phyloP scores from a whole-genome alignment of 2,797 vertebrate species.

The Percopsis omiscomaycus region DNA sequence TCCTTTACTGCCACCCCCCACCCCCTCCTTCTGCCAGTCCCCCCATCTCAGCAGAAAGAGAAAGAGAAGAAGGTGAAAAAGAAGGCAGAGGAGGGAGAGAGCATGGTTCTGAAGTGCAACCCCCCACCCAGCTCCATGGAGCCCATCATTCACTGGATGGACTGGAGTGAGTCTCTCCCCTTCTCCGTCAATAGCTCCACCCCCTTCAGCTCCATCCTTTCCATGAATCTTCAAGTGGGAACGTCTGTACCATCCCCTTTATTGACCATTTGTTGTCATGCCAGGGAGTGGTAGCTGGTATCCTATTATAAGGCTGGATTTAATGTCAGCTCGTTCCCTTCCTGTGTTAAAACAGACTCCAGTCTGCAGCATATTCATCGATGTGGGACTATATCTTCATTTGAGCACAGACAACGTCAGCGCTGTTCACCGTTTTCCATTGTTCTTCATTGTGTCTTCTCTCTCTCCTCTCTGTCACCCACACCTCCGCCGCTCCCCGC shows the following conservation, averaged over 20 bases:
- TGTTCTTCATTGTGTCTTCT: neutral
- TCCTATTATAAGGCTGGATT: constrained; percentile 2
- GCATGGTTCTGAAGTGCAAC: constrained; percentile 73
- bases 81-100: constrained; percentile 69
- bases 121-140: constrained; percentile 75
- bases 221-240: constrained; percentile 13
- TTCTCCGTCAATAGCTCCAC: constrained; percentile 20
- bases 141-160: constrained; percentile 84
- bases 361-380: constrained; percentile 1
- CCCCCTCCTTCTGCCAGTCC: constrained; percentile 47
- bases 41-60: constrained; percentile 75
- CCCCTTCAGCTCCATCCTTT: constrained; percentile 36
- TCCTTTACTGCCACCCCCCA: constrained; percentile 6
- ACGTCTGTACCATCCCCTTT: constrained; percentile 9
- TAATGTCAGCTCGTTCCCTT: neutral
- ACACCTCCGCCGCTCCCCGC: too few species aligned
- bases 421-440: neutral
- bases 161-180: constrained; percentile 71
- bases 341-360: neutral
- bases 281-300: constrained; percentile 2
- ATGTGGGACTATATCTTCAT: constrained; percentile 7
- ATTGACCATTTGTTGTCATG: constrained; percentile 8
- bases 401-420: neutral
- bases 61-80: constrained; percentile 67
- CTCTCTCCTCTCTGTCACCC: neutral